Percentiles rank a stretch among this genome's conserved stretches.
Conservation (phyloP, 2,888 invertebrate species). For the Melieria omissa region DNA sequence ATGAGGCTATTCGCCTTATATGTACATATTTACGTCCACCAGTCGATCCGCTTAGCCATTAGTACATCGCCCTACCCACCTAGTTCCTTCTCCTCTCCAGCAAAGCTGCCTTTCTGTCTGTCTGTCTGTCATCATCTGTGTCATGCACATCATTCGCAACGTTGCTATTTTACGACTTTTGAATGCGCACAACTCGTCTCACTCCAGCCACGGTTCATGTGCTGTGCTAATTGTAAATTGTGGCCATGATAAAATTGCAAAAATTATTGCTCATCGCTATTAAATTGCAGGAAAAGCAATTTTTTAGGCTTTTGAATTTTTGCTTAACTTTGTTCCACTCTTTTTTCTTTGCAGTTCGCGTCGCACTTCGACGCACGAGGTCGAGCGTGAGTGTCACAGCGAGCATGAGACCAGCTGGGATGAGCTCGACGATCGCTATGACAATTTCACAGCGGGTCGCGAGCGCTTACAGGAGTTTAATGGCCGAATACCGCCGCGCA, state of each 20-base stretch:
- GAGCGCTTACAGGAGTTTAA: constrained; percentile 67
- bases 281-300: constrained; percentile 19
- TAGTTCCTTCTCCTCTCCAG: no score
- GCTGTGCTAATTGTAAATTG: constrained; percentile 19
- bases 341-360: constrained; percentile 58
- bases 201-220: no score
- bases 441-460: constrained; percentile 65
- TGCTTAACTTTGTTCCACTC: constrained; percentile 27
- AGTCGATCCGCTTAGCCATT: no score
- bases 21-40: no score
- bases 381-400: constrained; percentile 65
- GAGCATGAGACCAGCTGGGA: constrained; percentile 67
- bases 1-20: no score
- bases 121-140: no score
- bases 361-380: constrained; percentile 64
- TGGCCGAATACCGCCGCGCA: constrained; percentile 66
- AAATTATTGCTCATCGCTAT: constrained; percentile 14
- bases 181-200: constrained; percentile 14
- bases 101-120: no score
- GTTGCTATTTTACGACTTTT: no score
- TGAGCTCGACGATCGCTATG: constrained; percentile 66
- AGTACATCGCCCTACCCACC: no score
- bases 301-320: constrained; percentile 30
- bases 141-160: no score
- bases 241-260: constrained; percentile 13